Base-by-base conservation (phyloP, 2,888 invertebrate species). In the Auanema sp. region DNA sequence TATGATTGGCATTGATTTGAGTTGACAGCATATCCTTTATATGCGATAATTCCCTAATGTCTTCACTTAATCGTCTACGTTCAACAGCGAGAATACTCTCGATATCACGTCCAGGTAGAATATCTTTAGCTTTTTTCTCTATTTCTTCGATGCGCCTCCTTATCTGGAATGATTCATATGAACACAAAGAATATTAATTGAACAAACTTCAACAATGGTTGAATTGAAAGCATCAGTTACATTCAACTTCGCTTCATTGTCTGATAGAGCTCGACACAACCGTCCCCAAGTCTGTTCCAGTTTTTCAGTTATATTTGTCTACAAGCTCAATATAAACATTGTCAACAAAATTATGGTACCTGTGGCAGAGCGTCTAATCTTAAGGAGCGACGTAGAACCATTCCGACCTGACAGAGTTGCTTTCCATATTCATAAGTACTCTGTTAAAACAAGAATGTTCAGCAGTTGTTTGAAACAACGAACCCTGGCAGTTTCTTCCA, bases 381-480 rank as follows among this genome's bases (percentile, higher is more conserved):
- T 83, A 91, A 89, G 33, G 91, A 90, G 67, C 90, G 88, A 53
- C 91, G 86, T 65, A 92, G 83, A 14, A 90, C 89, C 58, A 90
- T 85, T 1, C 91, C 89, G 3, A 91, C 91, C 77, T 90, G 89
- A 55, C 91, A 85, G 67, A 91, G 85, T 85, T 91, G 91, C 78
- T 89, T 89, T 16, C 91, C 91, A 79, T 91, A 92, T 74, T 91
- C 90, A 84, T 89, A 91, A 18, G 91, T 91, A 57, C 90, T 90
- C 91, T 91, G 84, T 49, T 84, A 84, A 69, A 18, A 50, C 16
- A 16, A 41, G 44, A 24, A 10, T 25, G 40, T 43, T 25, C 10
- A 33, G 18, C 3, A 18, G 16, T 23, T 57, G 21, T 41, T 23
- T n/a, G n/a, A n/a, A n/a, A 25, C 12, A 42, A 44, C 69, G 24